Evolutionary conservation across 2,888 invertebrate genomes (phyloP), one percentile per base, ranked within the genome.

Genomic region (Lasioglossum oenotherae): DNA sequence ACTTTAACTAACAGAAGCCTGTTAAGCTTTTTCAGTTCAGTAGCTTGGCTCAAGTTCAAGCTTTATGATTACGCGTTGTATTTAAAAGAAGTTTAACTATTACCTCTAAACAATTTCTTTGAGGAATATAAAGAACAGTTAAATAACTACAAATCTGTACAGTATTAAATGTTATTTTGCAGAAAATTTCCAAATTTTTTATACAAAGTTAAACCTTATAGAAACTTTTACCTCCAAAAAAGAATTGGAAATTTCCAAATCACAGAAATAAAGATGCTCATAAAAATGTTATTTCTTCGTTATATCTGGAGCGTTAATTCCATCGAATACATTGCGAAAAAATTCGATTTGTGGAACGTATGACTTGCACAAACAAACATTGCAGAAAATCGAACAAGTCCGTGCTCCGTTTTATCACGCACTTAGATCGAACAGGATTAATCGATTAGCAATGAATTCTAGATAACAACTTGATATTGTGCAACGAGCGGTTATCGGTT

Each of bases 401-500:
- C 41, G 49, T 23, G 19, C 23, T 14, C 16, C 31, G 38, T 35
- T 49, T 53, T 60, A 78, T 72, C 71, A 41, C 4, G 4, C 8
- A 16, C 49, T n/a, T 16, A 4, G 60, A 35, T 75, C 23, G 44
- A 38, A 31, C 46, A 72, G 35, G n/a, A 78, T 83, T 76, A 57
- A 14, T 71, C 31, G 38, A 81, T 83, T 83, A 76, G 6, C 5
- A 10, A 19, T 86, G 57, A 85, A 35, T 69, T 81, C 64, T 10
- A 73, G 78, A 81, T 78, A 69, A 60, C 46, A 73, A 35, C 38
- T 23, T 19, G 38, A 71, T 23, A 69, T 79, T 49, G 46, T 44
- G 27, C 44, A 71, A 60, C 46, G 71, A 49, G 35, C 27, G 16
- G 41, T 49, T 81, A 85, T 80, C 85, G 79, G 79, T 81, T 84